These are phyloP conservation scores for Diogma glabrata DNA, from an alignment of 2,888 invertebrate species.

Conservation along the genomic window DNA sequence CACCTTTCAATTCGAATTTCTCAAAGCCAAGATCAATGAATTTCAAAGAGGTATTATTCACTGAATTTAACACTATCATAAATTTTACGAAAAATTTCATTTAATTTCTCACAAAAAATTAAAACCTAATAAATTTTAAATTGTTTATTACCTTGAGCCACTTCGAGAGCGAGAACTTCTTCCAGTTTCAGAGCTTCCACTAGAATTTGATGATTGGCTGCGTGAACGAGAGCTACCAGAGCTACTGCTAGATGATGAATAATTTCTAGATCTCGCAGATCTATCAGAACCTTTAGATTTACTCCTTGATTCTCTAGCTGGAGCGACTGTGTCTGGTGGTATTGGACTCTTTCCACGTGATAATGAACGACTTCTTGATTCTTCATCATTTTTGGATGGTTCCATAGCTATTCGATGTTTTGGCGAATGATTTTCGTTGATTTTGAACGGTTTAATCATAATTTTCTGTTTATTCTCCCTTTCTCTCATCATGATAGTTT, in stretches of 20 bases:
- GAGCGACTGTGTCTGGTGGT: too few species aligned
- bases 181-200: slow-evolving; percentile 27
- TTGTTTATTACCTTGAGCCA: slow-evolving; percentile 29
- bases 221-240: slow-evolving; percentile 31
- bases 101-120: too few species aligned
- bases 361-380: slow-evolving; percentile 28
- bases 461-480: slow-evolving; percentile 30
- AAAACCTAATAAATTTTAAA: too few species aligned
- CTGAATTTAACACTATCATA: too few species aligned
- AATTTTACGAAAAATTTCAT: too few species aligned
- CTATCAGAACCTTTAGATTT: slow-evolving; percentile 31
- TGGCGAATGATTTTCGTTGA: slow-evolving; percentile 27
- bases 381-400: slow-evolving; percentile 8
- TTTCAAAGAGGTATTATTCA: too few species aligned
- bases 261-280: slow-evolving; percentile 18
- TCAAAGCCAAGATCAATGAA: too few species aligned
- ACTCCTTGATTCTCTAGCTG: slow-evolving; percentile 35
- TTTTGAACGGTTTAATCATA: slow-evolving; percentile 37
- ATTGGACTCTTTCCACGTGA: slow-evolving; percentile 19
- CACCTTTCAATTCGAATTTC: too few species aligned
- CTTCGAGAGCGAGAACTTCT: slow-evolving; percentile 29
- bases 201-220: slow-evolving; percentile 32
- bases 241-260: slow-evolving; percentile 29
- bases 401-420: slow-evolving; percentile 5
- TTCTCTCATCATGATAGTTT: too few species aligned